These are phyloP conservation scores for pig (Sus scrofa) DNA, from an alignment of 2,113 vertebrate species.

Conservation along the genomic window T2T-Sscrofa CM000820.6:88402001-88402500, in stretches of 20 bases:
- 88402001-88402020: conserved; percentile 29
- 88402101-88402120: not conserved
- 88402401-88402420: not conserved
- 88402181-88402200: not conserved
- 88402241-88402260: not conserved
- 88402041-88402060: conserved; percentile 39
- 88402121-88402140: not conserved
- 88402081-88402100: not conserved
- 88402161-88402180: not conserved
- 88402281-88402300: not conserved
- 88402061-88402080: conserved; percentile 27
- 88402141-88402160: not conserved
- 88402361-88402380: not conserved
- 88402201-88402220: not conserved
- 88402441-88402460: not conserved
- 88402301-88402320: not conserved
- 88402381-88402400: not conserved
- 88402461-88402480: not conserved
- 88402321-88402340: not conserved
- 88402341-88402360: not conserved
- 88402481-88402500: not conserved
- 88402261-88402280: not conserved
- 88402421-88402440: not conserved
- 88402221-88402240: not conserved
- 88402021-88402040: conserved; percentile 50